Conservation (phyloP, 2,797 vertebrate genomes). For the Varecia variegata region DNA sequence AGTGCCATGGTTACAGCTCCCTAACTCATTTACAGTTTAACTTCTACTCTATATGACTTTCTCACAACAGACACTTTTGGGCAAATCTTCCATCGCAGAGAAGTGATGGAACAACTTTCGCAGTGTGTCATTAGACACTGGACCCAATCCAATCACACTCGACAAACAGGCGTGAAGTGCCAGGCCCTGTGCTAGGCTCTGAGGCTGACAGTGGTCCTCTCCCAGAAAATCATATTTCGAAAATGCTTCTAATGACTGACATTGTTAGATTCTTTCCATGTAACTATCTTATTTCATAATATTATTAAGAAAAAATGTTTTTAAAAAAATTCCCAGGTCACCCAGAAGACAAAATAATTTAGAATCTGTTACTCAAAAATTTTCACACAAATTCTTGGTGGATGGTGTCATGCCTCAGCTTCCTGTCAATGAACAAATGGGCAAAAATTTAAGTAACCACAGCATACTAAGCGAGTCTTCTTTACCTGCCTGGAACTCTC, state of each 20-base stretch:
- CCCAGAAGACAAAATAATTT: background rate
- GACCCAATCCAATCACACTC: background rate
- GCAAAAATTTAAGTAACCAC: background rate
- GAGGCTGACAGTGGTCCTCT: background rate
- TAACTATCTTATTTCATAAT: background rate
- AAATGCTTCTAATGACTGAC: background rate
- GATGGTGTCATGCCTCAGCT: background rate
- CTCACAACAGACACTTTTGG: background rate
- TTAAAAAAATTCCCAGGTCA: background rate
- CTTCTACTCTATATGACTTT: background rate
- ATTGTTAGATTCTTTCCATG: background rate
- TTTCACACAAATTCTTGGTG: background rate
- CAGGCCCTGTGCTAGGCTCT: background rate
- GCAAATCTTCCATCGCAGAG: background rate
- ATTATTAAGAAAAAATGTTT: background rate
- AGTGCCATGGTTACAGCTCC: background rate
- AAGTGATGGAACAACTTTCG: background rate
- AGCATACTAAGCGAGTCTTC: background rate
- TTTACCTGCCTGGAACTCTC: constrained; percentile 66
- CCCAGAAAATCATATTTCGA: background rate
- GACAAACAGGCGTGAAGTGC: background rate
- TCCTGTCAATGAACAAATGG: background rate
- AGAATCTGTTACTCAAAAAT: background rate
- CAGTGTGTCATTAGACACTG: background rate
- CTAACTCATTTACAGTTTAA: background rate